phyloP scores from a whole-genome alignment of 2,888 invertebrate genomes.

The Pimpla rufipes region DNA sequence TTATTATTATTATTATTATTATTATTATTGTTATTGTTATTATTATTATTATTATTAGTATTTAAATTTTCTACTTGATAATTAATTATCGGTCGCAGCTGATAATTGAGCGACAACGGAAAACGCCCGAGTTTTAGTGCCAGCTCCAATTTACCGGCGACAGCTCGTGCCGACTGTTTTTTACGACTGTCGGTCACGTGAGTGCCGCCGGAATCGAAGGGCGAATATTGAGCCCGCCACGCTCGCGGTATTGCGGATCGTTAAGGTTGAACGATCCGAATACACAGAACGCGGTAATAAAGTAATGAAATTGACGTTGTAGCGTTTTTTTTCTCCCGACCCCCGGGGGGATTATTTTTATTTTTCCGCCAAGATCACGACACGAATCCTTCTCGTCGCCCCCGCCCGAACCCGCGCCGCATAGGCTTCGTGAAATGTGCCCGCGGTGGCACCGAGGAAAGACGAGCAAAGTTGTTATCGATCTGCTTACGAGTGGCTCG shows the following conservation, averaged over 20 bases:
- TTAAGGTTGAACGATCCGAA: background rate
- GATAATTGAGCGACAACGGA: no score
- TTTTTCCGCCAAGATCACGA: conserved; percentile 6
- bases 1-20: no score
- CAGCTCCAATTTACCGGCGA: no score
- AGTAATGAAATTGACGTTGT: background rate
- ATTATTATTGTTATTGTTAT: no score
- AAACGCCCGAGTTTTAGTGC: no score
- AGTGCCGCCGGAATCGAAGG: background rate
- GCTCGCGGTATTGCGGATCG: background rate
- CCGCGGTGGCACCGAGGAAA: background rate
- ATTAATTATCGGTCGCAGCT: no score
- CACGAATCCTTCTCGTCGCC: background rate
- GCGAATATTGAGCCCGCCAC: background rate
- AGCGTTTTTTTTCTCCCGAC: background rate
- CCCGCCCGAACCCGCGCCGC: no score
- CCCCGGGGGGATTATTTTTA: background rate
- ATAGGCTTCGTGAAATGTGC: no score
- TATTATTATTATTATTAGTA: no score
- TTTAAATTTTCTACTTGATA: no score
- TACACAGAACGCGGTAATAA: background rate
- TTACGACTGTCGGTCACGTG: background rate
- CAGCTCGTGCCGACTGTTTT: no score
- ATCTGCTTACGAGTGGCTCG: conserved; percentile 14
- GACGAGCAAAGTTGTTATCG: conserved; percentile 11